phyloP scores from a whole-genome alignment of 2,888 invertebrate genomes.

The Eubasilissa splendida region DNA sequence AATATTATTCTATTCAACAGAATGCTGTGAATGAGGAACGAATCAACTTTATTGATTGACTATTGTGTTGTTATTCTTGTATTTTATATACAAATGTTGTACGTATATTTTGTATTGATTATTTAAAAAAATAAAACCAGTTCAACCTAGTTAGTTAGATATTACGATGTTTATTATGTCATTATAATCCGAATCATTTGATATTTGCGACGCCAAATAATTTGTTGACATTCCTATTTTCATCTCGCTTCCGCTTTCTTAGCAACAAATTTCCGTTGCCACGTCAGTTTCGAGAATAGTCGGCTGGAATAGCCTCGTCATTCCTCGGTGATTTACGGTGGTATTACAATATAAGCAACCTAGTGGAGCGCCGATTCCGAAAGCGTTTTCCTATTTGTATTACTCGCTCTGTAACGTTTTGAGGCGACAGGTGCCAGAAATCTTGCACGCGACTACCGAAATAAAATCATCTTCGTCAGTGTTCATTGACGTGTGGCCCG shows the following conservation, averaged over 20 bases:
- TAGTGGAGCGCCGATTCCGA: slow-evolving; percentile 3
- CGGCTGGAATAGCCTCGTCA: not conserved
- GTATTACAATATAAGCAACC: not conserved
- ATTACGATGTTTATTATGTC: not conserved
- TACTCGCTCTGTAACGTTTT: not conserved
- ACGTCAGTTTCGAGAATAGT: slow-evolving; percentile 8
- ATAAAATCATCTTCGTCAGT: not conserved
- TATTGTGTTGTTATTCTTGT: no score
- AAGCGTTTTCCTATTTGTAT: slow-evolving; percentile 21
- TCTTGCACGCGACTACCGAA: slow-evolving; percentile 12
- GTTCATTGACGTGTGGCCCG: not conserved
- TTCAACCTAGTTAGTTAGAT: not conserved
- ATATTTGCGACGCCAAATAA: not conserved
- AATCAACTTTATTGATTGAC: no score
- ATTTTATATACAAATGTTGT: no score
- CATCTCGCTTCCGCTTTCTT: not conserved
- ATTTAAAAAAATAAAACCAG: no score
- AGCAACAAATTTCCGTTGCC: slow-evolving; percentile 24
- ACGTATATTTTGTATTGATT: no score
- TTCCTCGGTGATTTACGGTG: not conserved
- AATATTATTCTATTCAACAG: no score
- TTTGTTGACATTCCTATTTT: slow-evolving; percentile 17
- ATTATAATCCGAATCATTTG: not conserved
- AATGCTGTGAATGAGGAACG: no score
- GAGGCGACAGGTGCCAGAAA: slow-evolving; percentile 25